These are phyloP conservation scores for Corydoras maculifer DNA, from an alignment of 2,113 vertebrate genomes.

Conservation along the genomic window DNA sequence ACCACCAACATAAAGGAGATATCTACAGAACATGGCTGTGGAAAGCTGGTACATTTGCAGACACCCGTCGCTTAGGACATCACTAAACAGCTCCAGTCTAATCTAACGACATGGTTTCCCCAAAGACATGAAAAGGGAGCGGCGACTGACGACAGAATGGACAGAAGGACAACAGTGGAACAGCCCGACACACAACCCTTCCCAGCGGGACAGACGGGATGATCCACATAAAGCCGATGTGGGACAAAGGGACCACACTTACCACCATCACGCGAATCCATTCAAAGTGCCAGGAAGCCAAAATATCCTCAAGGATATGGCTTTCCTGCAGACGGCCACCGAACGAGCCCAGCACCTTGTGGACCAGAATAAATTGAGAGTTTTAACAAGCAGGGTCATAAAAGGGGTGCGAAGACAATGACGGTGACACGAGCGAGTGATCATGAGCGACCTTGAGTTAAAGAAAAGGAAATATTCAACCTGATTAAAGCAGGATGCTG, in stretches of 20 bases:
- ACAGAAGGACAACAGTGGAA: too few species aligned
- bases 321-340: constrained; percentile 62
- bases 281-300: constrained; percentile 77
- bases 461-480: constrained; percentile 44
- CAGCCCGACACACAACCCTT: too few species aligned
- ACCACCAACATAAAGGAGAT: too few species aligned
- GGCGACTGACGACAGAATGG: too few species aligned
- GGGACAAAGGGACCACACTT: constrained; percentile 56
- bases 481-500: constrained; percentile 52
- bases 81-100: too few species aligned
- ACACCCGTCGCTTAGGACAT: too few species aligned
- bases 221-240: constrained; percentile 46
- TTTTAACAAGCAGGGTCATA: constrained; percentile 18
- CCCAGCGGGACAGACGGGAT: constrained; percentile 15
- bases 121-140: too few species aligned
- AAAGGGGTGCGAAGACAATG: constrained; percentile 42
- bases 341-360: constrained; percentile 69
- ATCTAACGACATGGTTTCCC: too few species aligned
- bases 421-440: constrained; percentile 20
- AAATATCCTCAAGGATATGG: constrained; percentile 73
- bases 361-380: constrained; percentile 66
- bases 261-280: constrained; percentile 73
- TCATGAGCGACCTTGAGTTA: constrained; percentile 4
- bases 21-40: too few species aligned
- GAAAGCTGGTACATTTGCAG: too few species aligned